These are phyloP conservation scores for Spilarctia lutea DNA, from an alignment of 2,888 invertebrate species.

Conservation along the genomic window DNA sequence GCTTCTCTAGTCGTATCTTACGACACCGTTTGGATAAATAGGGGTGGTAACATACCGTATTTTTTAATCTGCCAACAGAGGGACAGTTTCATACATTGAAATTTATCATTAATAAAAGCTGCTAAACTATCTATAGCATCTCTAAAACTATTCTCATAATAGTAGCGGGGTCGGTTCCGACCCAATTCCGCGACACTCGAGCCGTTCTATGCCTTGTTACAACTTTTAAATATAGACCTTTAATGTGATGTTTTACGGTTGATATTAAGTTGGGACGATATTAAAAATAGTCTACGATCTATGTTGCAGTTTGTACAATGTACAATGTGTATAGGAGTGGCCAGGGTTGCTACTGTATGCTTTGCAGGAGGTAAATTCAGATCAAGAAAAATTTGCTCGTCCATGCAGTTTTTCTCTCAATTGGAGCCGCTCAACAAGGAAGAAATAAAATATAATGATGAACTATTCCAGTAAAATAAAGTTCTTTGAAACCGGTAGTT, in stretches of 20 bases:
- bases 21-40: too few relatives aligned
- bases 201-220: slow-evolving; percentile 29
- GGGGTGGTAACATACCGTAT: too few relatives aligned
- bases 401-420: not conserved
- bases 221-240: slow-evolving; percentile 33
- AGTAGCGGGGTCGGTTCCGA: slow-evolving; percentile 63
- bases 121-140: slow-evolving; percentile 27
- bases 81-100: not conserved
- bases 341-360: slow-evolving; percentile 34
- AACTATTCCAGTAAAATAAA: too few relatives aligned
- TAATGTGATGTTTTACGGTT: slow-evolving; percentile 35
- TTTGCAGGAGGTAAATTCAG: not conserved
- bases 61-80: too few relatives aligned
- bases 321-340: slow-evolving; percentile 43
- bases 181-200: slow-evolving; percentile 61
- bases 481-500: too few relatives aligned
- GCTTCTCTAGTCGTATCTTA: too few relatives aligned
- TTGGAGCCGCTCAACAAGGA: not conserved
- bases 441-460: not conserved
- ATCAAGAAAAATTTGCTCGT: not conserved
- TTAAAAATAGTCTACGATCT: slow-evolving; percentile 49
- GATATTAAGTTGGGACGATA: slow-evolving; percentile 37
- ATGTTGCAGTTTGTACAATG: slow-evolving; percentile 53
- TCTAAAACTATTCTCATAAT: slow-evolving; percentile 33
- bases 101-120: slow-evolving; percentile 1